A percentile compares a stretch with the other conserved stretches of the same genome.
Conservation (phyloP, 2,797 vertebrate genomes). For the Bucorvus abyssinicus region DNA sequence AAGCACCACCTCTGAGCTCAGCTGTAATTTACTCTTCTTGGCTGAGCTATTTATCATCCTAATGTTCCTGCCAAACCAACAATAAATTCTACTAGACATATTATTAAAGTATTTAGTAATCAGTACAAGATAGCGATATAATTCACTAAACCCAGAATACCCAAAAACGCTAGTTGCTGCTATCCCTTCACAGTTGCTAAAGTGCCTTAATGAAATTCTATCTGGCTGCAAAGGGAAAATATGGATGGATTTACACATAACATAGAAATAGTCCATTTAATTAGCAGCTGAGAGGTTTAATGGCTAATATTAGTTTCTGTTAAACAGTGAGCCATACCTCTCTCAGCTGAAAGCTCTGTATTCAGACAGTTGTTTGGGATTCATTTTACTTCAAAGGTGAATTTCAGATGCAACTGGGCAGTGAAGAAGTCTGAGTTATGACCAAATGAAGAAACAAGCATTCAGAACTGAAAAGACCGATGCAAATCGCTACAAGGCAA, state of each 20-base stretch:
- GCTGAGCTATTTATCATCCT: not conserved
- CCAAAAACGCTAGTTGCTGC: not conserved
- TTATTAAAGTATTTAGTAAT: slow-evolving; percentile 33
- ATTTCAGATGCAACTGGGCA: not conserved
- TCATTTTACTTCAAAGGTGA: not conserved
- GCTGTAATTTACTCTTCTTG: slow-evolving; percentile 14
- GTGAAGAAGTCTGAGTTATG: not conserved
- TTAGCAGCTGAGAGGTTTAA: slow-evolving; percentile 22
- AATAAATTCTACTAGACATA: slow-evolving; percentile 1
- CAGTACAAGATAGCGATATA: not conserved
- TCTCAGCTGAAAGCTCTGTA: not conserved
- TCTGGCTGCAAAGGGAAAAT: not conserved
- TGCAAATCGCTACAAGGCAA: not conserved
- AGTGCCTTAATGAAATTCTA: not conserved
- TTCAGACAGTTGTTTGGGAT: not conserved
- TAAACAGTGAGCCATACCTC: not conserved
- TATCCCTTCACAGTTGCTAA: not conserved
- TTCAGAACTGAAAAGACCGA: not conserved
- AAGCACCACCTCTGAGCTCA: slow-evolving; percentile 4
- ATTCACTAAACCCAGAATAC: not conserved
- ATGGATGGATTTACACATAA: not conserved
- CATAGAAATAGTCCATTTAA: not conserved
- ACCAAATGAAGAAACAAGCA: not conserved
- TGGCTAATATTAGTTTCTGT: not conserved
- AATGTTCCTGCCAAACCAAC: slow-evolving; percentile 13